A percentile compares a stretch with the other conserved stretches of the same genome.
These are phyloP conservation scores for Sclerodermus sp. DNA, from an alignment of 2,888 invertebrate species.

Conservation along the genomic window DNA sequence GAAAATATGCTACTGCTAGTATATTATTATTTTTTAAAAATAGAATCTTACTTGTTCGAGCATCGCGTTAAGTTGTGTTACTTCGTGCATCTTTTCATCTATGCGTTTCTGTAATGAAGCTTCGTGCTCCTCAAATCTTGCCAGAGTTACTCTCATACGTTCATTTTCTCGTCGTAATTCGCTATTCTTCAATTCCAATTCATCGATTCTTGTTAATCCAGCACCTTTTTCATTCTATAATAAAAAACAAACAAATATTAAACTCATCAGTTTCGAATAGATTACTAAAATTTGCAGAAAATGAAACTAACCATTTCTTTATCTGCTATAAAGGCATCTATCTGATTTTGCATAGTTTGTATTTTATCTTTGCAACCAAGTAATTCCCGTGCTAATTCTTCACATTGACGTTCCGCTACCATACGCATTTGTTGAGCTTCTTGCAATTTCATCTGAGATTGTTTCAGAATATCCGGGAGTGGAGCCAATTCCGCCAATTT, in stretches of 20 bases:
- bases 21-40: background rate
- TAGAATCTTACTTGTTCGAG: slow-evolving; percentile 58
- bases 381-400: slow-evolving; percentile 68
- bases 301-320: background rate
- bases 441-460: slow-evolving; percentile 68
- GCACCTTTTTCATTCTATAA: slow-evolving; percentile 34
- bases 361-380: slow-evolving; percentile 67
- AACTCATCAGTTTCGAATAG: too few species aligned
- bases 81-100: slow-evolving; percentile 71
- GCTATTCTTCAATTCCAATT: slow-evolving; percentile 58
- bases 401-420: slow-evolving; percentile 68
- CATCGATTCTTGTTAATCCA: slow-evolving; percentile 35
- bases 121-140: slow-evolving; percentile 64
- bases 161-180: slow-evolving; percentile 61
- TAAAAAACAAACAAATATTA: too few species aligned
- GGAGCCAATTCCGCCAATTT: slow-evolving; percentile 71
- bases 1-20: too few species aligned
- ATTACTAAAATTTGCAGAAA: background rate
- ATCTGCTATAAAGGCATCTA: slow-evolving; percentile 34
- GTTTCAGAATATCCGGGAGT: slow-evolving; percentile 69
- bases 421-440: slow-evolving; percentile 71
- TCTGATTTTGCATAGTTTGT: slow-evolving; percentile 43
- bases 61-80: slow-evolving; percentile 67
- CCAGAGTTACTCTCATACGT: slow-evolving; percentile 60
- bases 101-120: slow-evolving; percentile 65